Conservation (phyloP, 2,797 vertebrate species). For the Aphelocoma californica region DNA sequence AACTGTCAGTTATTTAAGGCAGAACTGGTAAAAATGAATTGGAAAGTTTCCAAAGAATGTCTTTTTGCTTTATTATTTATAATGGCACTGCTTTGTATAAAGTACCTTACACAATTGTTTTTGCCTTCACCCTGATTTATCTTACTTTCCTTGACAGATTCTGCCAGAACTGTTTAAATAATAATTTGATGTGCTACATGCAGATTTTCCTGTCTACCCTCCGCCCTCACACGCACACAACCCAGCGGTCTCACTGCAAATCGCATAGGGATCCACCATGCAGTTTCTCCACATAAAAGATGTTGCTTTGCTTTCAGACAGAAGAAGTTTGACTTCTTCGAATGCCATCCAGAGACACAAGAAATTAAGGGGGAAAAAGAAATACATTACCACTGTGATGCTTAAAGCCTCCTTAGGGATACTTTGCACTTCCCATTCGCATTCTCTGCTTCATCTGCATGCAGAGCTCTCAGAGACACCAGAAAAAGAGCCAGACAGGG, state of each 20-base stretch:
- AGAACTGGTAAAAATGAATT: constrained; percentile 37
- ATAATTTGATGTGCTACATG: constrained; percentile 26
- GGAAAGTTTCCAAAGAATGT: constrained; percentile 31
- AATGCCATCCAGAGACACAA: not conserved
- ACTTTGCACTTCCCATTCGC: not conserved
- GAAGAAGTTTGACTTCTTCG: not conserved
- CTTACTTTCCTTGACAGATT: constrained; percentile 36
- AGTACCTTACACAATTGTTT: constrained; percentile 32
- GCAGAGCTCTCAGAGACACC: not conserved
- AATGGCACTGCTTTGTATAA: constrained; percentile 39
- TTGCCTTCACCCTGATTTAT: constrained; percentile 16
- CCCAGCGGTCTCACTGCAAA: not conserved
- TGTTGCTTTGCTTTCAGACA: not conserved
- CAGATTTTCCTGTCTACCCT: constrained; percentile 12
- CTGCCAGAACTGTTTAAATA: constrained; percentile 54
- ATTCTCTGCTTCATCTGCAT: not conserved
- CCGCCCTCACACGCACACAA: not conserved
- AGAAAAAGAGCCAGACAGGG: not conserved
- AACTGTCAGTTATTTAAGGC: constrained; percentile 36
- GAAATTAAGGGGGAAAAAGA: not conserved
- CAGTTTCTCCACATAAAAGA: not conserved
- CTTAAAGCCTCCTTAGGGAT: not conserved
- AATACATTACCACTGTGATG: not conserved
- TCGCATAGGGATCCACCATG: not conserved
- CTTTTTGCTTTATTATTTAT: constrained; percentile 56